These are phyloP conservation scores for Zaprionus gabonicus DNA, from an alignment of 1,140 invertebrate species.

Conservation along the genomic window DNA sequence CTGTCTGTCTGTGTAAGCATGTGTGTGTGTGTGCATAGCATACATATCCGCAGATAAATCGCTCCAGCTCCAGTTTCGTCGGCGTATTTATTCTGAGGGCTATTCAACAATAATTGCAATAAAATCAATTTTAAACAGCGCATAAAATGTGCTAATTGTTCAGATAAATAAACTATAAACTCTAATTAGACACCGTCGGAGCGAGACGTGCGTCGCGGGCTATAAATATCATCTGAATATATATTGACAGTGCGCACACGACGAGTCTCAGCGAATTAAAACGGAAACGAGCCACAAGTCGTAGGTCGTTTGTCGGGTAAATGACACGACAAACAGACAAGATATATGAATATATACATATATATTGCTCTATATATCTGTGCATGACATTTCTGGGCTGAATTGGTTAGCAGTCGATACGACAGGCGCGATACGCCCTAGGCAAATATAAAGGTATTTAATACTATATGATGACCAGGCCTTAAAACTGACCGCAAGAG, in stretches of 20 bases:
- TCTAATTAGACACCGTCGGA: conserved; percentile 72
- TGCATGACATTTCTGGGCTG: conserved; percentile 6
- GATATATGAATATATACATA: neutral
- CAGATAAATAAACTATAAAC: conserved; percentile 76
- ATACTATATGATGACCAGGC: conserved; percentile 8
- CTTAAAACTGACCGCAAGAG: conserved; percentile 3
- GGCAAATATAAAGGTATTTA: neutral
- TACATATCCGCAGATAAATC: conserved; percentile 18
- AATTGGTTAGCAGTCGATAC: conserved; percentile 12
- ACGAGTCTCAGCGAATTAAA: conserved; percentile 19
- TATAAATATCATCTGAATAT: conserved; percentile 26
- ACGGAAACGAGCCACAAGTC: conserved; percentile 27
- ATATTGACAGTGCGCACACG: neutral
- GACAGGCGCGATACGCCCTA: neutral
- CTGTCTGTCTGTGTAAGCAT: conserved; percentile 11
- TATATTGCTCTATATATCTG: neutral
- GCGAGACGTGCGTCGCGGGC: conserved; percentile 59
- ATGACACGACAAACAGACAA: neutral
- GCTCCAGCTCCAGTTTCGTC: neutral
- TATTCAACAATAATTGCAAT: conserved; percentile 70
- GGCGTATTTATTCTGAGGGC: conserved; percentile 56
- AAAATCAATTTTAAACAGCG: conserved; percentile 75
- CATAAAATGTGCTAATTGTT: conserved; percentile 75
- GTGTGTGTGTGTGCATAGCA: conserved; percentile 15
- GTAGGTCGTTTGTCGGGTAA: conserved; percentile 20